phyloP scores from a whole-genome alignment of 2,113 vertebrate species.

The Tretioscincus oriximinensis region DNA sequence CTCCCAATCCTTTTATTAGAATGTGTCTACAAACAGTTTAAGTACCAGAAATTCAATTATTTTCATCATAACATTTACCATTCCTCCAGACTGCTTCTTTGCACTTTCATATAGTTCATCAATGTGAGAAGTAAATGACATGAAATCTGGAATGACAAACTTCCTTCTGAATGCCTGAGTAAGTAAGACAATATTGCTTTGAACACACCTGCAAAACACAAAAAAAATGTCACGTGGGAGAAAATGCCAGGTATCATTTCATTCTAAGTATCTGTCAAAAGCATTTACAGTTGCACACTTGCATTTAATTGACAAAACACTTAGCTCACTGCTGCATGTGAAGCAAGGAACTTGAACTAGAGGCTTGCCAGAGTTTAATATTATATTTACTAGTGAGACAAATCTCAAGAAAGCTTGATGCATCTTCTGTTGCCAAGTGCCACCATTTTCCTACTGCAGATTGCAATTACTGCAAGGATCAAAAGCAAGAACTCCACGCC shows the following conservation, averaged over 20 bases:
- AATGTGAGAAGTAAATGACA: conserved; percentile 92
- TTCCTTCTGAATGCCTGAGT: conserved; percentile 98
- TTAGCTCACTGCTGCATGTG: no score
- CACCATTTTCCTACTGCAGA: no score
- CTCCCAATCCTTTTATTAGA: background rate
- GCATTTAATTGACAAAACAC: no score
- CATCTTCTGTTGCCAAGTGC: no score
- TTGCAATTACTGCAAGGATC: no score
- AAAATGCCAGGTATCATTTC: background rate
- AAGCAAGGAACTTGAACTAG: no score
- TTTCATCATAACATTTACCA: conserved; percentile 71
- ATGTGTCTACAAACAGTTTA: background rate
- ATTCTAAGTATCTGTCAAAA: no score
- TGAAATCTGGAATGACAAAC: conserved; percentile 98
- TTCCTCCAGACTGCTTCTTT: conserved; percentile 90
- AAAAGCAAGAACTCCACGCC: no score
- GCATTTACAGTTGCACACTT: no score
- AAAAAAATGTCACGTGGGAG: conserved; percentile 8
- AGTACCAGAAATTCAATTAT: background rate
- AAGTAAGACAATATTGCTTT: conserved; percentile 97
- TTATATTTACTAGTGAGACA: no score
- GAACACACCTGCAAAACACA: conserved; percentile 85
- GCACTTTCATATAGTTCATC: conserved; percentile 90
- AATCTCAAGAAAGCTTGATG: no score
- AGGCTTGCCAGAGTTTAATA: no score